Evolutionary conservation across 2,797 vertebrate genomes (phyloP).

Genomic region (Sebastes kiyomatsui): DNA sequence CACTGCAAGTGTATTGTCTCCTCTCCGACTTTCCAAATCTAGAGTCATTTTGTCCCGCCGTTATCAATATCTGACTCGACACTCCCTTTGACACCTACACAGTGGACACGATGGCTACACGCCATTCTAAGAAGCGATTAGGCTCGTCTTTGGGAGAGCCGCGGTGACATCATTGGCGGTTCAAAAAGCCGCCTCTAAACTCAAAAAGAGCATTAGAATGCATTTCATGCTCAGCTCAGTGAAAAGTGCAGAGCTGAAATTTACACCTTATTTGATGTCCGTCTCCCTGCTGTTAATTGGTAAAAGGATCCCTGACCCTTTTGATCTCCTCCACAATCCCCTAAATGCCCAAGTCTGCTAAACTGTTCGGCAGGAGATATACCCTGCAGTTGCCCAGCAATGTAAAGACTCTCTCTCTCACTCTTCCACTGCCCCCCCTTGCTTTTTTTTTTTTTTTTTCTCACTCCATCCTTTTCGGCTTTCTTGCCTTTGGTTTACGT

Average conservation of each 20-base stretch:
- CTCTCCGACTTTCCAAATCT: conserved; percentile 52
- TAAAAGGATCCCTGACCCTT: conserved; percentile 92
- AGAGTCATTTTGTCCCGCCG: conserved; percentile 70
- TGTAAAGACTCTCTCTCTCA: conserved; percentile 79
- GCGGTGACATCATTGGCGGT: conserved; percentile 86
- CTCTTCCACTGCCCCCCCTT: conserved; percentile 66
- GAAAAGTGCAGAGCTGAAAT: conserved; percentile 92
- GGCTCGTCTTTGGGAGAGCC: conserved; percentile 83
- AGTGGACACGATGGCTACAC: conserved; percentile 84
- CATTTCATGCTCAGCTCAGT: conserved; percentile 89
- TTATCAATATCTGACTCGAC: conserved; percentile 88
- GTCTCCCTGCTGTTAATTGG: conserved; percentile 91
- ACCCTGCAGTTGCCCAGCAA: conserved; percentile 84
- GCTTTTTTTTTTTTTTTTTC: conserved; percentile 61
- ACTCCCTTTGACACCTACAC: conserved; percentile 86
- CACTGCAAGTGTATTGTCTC: conserved; percentile 71
- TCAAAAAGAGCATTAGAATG: conserved; percentile 89
- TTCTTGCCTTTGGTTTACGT: conserved; percentile 92
- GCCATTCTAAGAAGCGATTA: conserved; percentile 86
- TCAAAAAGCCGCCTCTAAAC: conserved; percentile 83
- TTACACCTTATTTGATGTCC: conserved; percentile 93
- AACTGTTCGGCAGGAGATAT: conserved; percentile 90
- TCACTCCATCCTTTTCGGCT: conserved; percentile 81
- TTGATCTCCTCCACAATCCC: conserved; percentile 90
- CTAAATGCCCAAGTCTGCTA: conserved; percentile 92